Conservation (phyloP, 2,797 vertebrate species). For the Agapornis canus region DNA sequence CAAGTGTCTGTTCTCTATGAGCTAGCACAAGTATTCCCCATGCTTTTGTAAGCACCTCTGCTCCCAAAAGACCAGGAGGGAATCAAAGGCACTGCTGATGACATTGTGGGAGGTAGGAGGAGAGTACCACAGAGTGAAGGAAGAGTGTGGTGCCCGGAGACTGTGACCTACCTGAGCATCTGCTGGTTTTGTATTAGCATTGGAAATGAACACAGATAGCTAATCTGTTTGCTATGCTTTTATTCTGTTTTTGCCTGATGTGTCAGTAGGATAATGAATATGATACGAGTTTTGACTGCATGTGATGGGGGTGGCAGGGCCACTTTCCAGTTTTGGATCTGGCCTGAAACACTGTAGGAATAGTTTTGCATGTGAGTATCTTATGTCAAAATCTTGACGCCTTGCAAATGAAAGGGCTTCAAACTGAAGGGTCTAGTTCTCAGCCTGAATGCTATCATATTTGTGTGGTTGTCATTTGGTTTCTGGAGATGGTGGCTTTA, state of each 20-base stretch:
- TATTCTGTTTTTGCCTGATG: not conserved
- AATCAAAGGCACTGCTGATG: not conserved
- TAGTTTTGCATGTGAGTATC: not conserved
- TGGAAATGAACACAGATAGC: not conserved
- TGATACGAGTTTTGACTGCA: not conserved
- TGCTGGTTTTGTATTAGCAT: not conserved
- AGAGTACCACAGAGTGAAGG: not conserved
- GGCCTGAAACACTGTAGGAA: not conserved
- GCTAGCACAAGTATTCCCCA: rapidly evolving
- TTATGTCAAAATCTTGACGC: not conserved
- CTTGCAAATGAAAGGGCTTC: slow-evolving; percentile 7
- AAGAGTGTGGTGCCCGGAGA: not conserved
- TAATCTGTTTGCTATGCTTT: not conserved
- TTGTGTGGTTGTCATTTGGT: not conserved
- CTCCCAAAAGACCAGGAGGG: not conserved
- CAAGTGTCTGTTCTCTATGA: not conserved
- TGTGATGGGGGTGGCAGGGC: not conserved
- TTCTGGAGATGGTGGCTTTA: not conserved
- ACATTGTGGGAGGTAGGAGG: not conserved
- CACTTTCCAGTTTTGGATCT: not conserved
- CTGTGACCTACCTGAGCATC: not conserved
- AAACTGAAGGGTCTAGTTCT: not conserved
- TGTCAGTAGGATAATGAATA: not conserved
- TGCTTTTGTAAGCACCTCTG: not conserved
- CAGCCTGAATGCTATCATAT: not conserved